Percentiles rank a stretch among this genome's conserved stretches.
Evolutionary conservation across 2,797 vertebrate species (phyloP).

Genomic region (Paramormyrops hopkinsi): DNA sequence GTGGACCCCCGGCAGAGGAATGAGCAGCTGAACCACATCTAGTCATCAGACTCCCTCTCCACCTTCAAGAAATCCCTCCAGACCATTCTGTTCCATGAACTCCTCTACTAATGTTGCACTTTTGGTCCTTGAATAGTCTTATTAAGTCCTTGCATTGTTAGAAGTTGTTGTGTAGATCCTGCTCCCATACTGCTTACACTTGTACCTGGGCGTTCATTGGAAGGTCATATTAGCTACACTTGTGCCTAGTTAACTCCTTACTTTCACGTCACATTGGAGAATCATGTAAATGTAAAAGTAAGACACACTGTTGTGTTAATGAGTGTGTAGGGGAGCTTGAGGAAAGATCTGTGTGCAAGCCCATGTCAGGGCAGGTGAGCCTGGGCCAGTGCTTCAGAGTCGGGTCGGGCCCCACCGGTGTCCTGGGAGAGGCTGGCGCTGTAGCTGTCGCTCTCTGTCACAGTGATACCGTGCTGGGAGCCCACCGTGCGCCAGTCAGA

Average conservation of each 20-base stretch:
- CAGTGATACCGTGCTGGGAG: conserved; percentile 93
- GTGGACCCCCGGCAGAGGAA: background rate
- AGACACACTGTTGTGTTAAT: background rate
- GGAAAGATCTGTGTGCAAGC: background rate
- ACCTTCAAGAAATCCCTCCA: background rate
- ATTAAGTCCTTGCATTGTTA: background rate
- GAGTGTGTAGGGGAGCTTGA: background rate
- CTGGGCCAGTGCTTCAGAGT: conserved; percentile 14
- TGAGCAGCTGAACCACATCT: background rate
- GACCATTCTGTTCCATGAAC: background rate
- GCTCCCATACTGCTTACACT: background rate
- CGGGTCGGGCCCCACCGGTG: conserved; percentile 69
- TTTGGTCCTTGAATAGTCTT: background rate
- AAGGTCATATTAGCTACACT: background rate
- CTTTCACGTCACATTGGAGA: background rate
- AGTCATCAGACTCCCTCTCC: background rate
- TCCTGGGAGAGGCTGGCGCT: conserved; percentile 97
- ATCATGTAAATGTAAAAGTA: background rate
- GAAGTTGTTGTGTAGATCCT: background rate
- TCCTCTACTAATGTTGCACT: background rate
- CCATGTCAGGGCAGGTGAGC: background rate
- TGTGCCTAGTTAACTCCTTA: background rate
- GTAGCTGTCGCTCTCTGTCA: conserved; percentile 97
- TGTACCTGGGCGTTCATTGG: background rate
- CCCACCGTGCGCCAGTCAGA: conserved; percentile 95